Conservation (phyloP, 2,888 invertebrate genomes). For the Catocala sponsa region DNA sequence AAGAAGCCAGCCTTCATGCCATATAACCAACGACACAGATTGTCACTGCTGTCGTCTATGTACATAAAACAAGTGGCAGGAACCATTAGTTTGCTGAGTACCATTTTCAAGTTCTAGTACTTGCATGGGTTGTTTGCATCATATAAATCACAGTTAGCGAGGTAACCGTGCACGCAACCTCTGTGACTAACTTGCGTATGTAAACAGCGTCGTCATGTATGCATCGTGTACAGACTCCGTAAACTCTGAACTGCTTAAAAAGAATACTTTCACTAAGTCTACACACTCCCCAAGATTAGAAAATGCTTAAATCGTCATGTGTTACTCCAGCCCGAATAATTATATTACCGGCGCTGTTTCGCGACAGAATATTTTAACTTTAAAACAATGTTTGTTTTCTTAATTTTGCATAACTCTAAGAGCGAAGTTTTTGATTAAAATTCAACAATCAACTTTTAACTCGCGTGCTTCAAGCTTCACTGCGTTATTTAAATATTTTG, state of each 20-base stretch:
- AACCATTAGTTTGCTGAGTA: too few relatives aligned
- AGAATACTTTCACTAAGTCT: background rate
- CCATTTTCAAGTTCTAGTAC: too few relatives aligned
- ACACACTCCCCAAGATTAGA: background rate
- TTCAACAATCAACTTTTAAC: slow-evolving; percentile 30
- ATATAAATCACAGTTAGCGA: too few relatives aligned
- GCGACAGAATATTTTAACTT: slow-evolving; percentile 37
- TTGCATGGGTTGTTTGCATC: too few relatives aligned
- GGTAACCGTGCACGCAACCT: too few relatives aligned
- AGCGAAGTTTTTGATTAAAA: slow-evolving; percentile 44
- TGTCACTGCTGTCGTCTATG: too few relatives aligned
- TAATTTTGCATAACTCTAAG: slow-evolving; percentile 26
- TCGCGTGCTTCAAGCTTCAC: slow-evolving; percentile 6
- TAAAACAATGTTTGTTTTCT: slow-evolving; percentile 42
- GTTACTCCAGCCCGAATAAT: slow-evolving; percentile 25
- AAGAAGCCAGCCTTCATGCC: too few relatives aligned
- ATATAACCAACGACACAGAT: too few relatives aligned
- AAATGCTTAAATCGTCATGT: slow-evolving; percentile 20
- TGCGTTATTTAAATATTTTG: slow-evolving; percentile 4
- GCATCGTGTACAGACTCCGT: too few relatives aligned
- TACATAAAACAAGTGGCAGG: too few relatives aligned
- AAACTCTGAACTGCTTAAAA: background rate
- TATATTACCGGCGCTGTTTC: slow-evolving; percentile 10
- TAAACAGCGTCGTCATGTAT: too few relatives aligned
- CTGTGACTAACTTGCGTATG: too few relatives aligned